Base-by-base conservation (phyloP, 2,888 invertebrate genomes). In the Eupithecia abbreviata region DNA sequence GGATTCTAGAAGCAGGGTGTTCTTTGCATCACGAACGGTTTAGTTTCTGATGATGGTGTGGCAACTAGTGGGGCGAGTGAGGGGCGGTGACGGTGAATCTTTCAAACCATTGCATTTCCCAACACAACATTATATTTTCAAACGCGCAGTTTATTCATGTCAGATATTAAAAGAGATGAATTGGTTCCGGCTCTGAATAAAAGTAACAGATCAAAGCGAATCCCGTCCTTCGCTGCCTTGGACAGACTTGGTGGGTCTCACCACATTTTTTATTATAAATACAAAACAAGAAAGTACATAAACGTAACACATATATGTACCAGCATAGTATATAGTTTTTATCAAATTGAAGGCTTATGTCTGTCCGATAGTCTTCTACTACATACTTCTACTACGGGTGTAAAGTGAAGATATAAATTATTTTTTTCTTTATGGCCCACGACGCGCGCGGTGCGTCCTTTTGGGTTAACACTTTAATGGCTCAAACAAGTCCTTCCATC, bases 141-240 rank as follows among this genome's bases (percentile, higher is more conserved):
- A n/a, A 55, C 55, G 43, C 66, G 30, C 43, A 9, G 43, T 47
- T 43, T 68, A 67, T 43, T 30, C 1, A 67, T 15, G 42, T 45
- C 42, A 45, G 18, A 62, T 62, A 42, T 51, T 72, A 62, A 65
- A 62, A 74, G 68, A 67, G 43, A 74, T 69, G 5, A 42, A 75
- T 71, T n/a, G 43, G 47, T 71, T 75, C 41, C 74, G 71, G 74
- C 68, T 69, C 62, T 47, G 75, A 76, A 76, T 76, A 51, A 65
- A 72, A 66, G 75, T 74, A 74, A 41, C 69, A 77, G 75, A 81
- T 81, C 78, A 81, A 81, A 81, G 79, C 55, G 72, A 47, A 47
- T 58, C 30, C 68, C 43, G 42, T 65, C 18, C 15, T 68, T 45
- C 67, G 45, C 42, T 2, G 30, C 55, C 67, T 12, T 0, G 55